These are phyloP conservation scores for Agrochola lychnidis DNA, from an alignment of 2,888 invertebrate species.

Conservation along the genomic window DNA sequence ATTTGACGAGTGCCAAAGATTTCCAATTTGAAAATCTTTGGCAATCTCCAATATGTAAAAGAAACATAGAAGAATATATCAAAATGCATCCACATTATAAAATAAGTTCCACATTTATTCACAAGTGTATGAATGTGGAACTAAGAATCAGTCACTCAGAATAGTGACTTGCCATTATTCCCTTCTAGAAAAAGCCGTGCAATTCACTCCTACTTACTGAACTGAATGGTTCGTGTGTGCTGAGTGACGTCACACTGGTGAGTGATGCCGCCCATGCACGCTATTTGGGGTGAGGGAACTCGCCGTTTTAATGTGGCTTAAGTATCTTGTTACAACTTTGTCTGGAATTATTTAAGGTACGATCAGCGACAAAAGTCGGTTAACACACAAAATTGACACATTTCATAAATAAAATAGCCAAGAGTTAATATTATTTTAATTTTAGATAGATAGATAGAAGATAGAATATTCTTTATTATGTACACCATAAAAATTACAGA, in stretches of 20 bases:
- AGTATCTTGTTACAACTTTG: conserved; percentile 4
- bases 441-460: too few species aligned
- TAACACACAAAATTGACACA: background rate
- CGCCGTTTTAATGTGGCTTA: background rate
- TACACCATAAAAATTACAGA: too few species aligned
- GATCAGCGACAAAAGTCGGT: too few species aligned
- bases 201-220: background rate
- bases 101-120: background rate
- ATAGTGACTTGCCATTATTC: too few species aligned
- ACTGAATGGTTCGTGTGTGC: conserved; percentile 2
- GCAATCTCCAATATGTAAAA: background rate
- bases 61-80: background rate
- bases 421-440: background rate
- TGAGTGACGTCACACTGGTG: conserved; percentile 17
- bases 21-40: too few species aligned
- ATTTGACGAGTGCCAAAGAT: too few species aligned
- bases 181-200: conserved; percentile 1
- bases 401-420: background rate
- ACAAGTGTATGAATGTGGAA: conserved; percentile 16
- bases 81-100: background rate
- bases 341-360: background rate
- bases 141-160: too few species aligned
- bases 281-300: conserved; percentile 25
- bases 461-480: too few species aligned
- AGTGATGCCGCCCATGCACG: conserved; percentile 36